Base-by-base conservation (phyloP, 2,113 vertebrate species). In the Brachyhypopomus occidentalis region DNA sequence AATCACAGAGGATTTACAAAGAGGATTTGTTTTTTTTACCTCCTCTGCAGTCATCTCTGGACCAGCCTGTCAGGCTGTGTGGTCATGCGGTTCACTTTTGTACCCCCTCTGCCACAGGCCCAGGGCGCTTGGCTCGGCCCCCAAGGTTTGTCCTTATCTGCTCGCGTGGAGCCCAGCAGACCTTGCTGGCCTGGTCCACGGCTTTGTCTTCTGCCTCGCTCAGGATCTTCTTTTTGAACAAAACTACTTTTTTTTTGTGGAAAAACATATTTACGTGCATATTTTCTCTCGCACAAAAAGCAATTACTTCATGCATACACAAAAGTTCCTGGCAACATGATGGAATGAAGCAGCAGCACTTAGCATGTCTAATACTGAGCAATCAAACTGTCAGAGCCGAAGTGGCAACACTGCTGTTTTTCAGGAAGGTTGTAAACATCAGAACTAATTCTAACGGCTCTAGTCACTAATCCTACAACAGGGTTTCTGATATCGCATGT, bases 111-210 rank as follows among this genome's bases (percentile, higher is more conserved):
- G 63, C 48, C 52, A 67, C 62, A 67, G 36, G n/a, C 58, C 58
- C 7, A 41, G 34, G 75, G 34, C 62, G 75, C 69, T 75, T 75
- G 79, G 72, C 62, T 58, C 34, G 22, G 79, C 62, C 48, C 59
- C 72, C 62, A 69, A 69, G 79, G 67, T 56, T 34, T 48, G 34
- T 81, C 34, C 72, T 81, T 81, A 81, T 75, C 79, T 81, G 72
- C 72, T 67, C 14, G 20, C 56, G 19, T 22, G 58, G 63, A 45
- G n/a, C 16, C 52, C 63, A 23, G 25, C 22, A 41, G 30, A 41
- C 59, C 66, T 75, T 67, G 23, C 72, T 81, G 80, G 72, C 72
- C 72, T 45, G 63, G 63, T 60, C 66, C 36, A 48, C 59, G 59
- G 72, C 72, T 75, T 81, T 81, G 72, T 67, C 75, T 76, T 25